phyloP scores from a whole-genome alignment of 30 jellyfish, hydroid and myxozoan genomes.

The Clytia hemisphaerica region DNA sequence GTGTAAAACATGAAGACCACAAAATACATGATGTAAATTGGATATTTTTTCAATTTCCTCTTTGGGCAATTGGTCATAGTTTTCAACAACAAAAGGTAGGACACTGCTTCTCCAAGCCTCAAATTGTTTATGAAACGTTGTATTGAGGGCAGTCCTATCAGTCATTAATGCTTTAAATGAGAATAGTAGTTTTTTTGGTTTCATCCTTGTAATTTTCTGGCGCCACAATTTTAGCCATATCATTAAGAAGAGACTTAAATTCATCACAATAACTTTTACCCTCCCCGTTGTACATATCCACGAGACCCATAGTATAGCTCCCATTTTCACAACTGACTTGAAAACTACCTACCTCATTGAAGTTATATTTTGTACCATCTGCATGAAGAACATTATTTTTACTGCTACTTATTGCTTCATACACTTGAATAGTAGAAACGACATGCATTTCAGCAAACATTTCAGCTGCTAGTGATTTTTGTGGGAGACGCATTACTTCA shows the following conservation, averaged over 20 bases:
- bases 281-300: slow-evolving; percentile 12
- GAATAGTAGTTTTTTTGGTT: background rate
- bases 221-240: slow-evolving; percentile 10
- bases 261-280: slow-evolving; percentile 12
- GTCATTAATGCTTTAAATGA: slow-evolving; percentile 1
- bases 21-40: slow-evolving; percentile 28
- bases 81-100: slow-evolving; percentile 11
- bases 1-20: slow-evolving; percentile 39
- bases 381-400: slow-evolving; percentile 7
- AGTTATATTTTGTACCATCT: slow-evolving; percentile 23
- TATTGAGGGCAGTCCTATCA: background rate
- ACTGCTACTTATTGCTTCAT: slow-evolving; percentile 4
- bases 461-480: slow-evolving; percentile 2
- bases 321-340: slow-evolving; percentile 18
- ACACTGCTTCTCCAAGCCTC: background rate
- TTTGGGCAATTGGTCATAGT: slow-evolving; percentile 12
- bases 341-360: slow-evolving; percentile 9
- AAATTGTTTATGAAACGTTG: background rate
- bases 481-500: slow-evolving; percentile 12
- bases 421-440: slow-evolving; percentile 6
- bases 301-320: slow-evolving; percentile 14
- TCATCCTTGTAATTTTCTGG: background rate
- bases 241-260: slow-evolving; percentile 15
- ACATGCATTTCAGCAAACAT: slow-evolving; percentile 17
- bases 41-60: slow-evolving; percentile 12